Percentiles rank a stretch among this genome's conserved stretches.
Conservation (phyloP, 2,113 vertebrate genomes). For the Hippopotamus amphibius region DNA sequence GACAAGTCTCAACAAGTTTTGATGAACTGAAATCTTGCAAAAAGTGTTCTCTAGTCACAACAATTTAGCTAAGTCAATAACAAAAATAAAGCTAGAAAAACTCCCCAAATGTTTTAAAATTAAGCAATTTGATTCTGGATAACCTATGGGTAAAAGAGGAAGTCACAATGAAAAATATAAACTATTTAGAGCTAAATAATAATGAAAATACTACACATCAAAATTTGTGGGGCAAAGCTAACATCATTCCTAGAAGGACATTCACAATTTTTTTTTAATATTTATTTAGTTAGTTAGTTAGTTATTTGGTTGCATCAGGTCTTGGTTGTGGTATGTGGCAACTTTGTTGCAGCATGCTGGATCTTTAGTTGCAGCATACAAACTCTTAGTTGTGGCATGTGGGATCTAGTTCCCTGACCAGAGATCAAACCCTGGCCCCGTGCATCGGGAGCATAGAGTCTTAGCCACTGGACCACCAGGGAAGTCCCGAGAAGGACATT, state of each 20-base stretch:
- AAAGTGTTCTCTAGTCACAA: background rate
- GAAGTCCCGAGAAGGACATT: background rate
- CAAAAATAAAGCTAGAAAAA: conserved; percentile 46
- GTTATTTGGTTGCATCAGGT: too few relatives aligned
- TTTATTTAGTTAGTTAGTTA: too few relatives aligned
- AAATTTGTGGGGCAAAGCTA: background rate
- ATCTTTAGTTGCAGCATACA: too few relatives aligned
- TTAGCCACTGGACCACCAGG: too few relatives aligned
- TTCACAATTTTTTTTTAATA: background rate
- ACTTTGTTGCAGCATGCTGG: too few relatives aligned
- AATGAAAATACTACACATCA: background rate
- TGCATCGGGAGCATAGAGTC: too few relatives aligned
- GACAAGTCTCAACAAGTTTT: conserved; percentile 38
- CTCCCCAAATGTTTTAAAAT: background rate
- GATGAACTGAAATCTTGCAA: background rate
- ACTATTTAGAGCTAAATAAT: background rate
- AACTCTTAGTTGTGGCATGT: too few relatives aligned
- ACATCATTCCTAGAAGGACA: background rate
- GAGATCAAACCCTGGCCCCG: too few relatives aligned
- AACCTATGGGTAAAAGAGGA: background rate
- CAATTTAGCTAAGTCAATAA: conserved; percentile 40
- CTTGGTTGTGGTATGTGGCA: too few relatives aligned
- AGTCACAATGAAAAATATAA: conserved; percentile 18
- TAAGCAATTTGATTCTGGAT: background rate
- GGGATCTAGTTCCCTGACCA: too few relatives aligned